phyloP scores from a whole-genome alignment of 2,888 invertebrate genomes.

The Dryobota labecula region DNA sequence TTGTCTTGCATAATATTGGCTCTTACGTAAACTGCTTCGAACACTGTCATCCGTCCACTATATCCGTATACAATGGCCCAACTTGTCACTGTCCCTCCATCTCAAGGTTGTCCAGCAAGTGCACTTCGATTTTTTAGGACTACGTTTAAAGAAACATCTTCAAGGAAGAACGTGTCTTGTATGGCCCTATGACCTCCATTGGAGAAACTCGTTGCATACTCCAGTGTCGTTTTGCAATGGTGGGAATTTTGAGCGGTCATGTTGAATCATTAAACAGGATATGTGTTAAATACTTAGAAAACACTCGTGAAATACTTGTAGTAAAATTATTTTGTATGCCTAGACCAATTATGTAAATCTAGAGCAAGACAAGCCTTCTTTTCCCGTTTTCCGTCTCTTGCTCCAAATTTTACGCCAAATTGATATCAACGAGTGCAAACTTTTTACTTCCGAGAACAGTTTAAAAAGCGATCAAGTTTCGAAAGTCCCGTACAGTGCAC shows the following conservation, averaged over 20 bases:
- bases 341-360: conserved; percentile 12
- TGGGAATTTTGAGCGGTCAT: conserved; percentile 43
- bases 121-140: neutral
- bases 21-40: conserved; percentile 52
- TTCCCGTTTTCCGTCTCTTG: neutral
- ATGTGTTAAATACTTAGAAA: conserved; percentile 29
- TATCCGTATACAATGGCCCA: conserved; percentile 27
- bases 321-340: conserved; percentile 5
- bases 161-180: conserved; percentile 43
- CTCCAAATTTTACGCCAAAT: conserved; percentile 17
- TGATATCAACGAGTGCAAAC: conserved; percentile 13
- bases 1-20: conserved; percentile 48
- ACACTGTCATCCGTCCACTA: conserved; percentile 41
- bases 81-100: conserved; percentile 21
- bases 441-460: conserved; percentile 39
- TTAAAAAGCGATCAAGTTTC: conserved; percentile 42
- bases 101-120: neutral
- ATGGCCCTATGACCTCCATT: conserved; percentile 57
- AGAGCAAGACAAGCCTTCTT: neutral
- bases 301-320: conserved; percentile 1
- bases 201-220: conserved; percentile 44
- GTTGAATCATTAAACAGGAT: conserved; percentile 57
- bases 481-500: conserved; percentile 36
- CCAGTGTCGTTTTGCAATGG: conserved; percentile 39
- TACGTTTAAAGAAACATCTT: conserved; percentile 35